Percentiles rank a stretch among this genome's conserved stretches.
Evolutionary conservation across 35 echinoderm and acorn worm genomes (phyloP).

Genomic region (Lytechinus variegatus): DNA sequence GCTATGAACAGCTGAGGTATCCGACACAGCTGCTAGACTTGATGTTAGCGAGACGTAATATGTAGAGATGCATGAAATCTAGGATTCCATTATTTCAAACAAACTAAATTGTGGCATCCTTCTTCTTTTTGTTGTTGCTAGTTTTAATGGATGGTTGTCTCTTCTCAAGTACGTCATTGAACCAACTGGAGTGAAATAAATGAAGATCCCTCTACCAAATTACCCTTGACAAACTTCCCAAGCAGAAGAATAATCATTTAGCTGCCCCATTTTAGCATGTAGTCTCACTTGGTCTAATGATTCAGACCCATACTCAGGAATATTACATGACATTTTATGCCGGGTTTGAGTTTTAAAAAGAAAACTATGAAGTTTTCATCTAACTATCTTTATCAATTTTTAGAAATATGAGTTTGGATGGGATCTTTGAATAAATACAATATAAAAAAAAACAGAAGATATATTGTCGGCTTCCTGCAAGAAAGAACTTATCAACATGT

Average conservation of each 20-base stretch:
- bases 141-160: background rate
- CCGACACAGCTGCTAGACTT: background rate
- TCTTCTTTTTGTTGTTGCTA: background rate
- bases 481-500: no score
- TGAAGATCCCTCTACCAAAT: slow-evolving; percentile 17
- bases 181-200: slow-evolving; percentile 18
- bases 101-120: background rate
- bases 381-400: no score
- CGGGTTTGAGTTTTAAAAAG: no score
- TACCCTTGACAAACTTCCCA: background rate
- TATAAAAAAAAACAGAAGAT: no score
- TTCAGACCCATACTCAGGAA: background rate
- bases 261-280: background rate
- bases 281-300: background rate
- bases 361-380: no score
- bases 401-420: no score
- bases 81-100: background rate
- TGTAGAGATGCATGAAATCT: slow-evolving; percentile 8
- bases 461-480: no score
- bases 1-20: background rate
- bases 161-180: background rate
- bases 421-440: no score
- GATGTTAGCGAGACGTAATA: background rate
- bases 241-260: slow-evolving; percentile 12
- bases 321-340: no score